Base-by-base conservation (phyloP, 2,888 invertebrate species). In the Thera britannica region DNA sequence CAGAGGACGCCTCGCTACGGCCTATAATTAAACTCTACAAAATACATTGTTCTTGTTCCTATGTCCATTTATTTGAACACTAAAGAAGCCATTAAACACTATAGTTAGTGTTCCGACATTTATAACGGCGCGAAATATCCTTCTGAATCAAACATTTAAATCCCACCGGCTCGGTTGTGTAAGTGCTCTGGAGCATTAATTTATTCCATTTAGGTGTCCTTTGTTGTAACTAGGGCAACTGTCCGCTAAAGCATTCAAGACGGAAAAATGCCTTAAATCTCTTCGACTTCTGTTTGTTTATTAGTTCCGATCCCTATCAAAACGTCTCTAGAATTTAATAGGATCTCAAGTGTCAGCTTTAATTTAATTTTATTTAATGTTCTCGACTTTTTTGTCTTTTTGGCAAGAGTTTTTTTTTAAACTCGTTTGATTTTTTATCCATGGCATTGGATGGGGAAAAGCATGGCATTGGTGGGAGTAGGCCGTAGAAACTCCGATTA, bases 191-290 rank as follows among this genome's bases (percentile, higher is more conserved):
- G 60, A 66, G 60, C 66, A 70, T 70, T 70, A 63, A 70, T 70
- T 70, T 67, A 70, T 70, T 70, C 70, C 66, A 70, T 70, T 70
- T 67, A 58, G 65, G 51, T 69, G 62, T 69, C 62, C 69, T 66
- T 69, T 69, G 66, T 69, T 69, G 52, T 51, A 66, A 54, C 52
- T 62, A 65, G 38, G 65, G 7, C 44, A n/a, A 51, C 2, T 62
- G 58, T 51, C 68, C 23, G 12, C 65, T 58, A 35, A 58, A 58
- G 12, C 58, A 51, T 36, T 41, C 23, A 12, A 9, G 46, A 46
- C 46, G 3, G 23, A 38, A 44, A 49, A 56, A 57, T 35, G 11
- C 11, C 23, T 49, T 9, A 2, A 46, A 46, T 9, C 9, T 8
- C 44, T 9, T 9, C 2, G 44, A 9, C 9, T 46, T 46, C 9